phyloP scores from a whole-genome alignment of 2,113 vertebrate species.

The Artemisiospiza belli region DNA sequence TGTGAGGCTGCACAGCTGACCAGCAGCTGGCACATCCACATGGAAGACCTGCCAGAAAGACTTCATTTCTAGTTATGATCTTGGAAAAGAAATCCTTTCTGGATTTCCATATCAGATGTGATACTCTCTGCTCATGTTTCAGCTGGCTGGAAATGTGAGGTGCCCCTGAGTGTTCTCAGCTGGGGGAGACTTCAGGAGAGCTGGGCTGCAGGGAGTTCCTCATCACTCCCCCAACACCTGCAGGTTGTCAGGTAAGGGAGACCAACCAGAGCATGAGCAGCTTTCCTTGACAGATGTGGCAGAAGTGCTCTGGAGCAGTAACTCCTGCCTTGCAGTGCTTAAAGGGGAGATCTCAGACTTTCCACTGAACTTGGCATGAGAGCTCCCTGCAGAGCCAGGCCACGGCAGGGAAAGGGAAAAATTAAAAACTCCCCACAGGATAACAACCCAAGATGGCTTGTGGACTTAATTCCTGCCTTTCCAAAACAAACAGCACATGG shows the following conservation, averaged over 20 bases:
- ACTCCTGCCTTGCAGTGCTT: accelerated
- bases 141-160: not conserved
- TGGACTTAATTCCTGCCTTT: not conserved
- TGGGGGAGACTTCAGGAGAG: not conserved
- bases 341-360: not conserved
- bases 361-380: not conserved
- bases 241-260: not conserved
- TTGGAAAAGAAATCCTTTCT: not conserved
- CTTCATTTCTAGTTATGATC: not conserved
- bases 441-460: not conserved
- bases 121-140: not conserved
- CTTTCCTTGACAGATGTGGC: not conserved
- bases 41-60: not conserved
- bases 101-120: not conserved
- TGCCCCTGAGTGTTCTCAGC: not conserved
- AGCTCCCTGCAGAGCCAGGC: not conserved
- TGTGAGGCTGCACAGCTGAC: not conserved
- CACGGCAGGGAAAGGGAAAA: not conserved
- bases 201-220: not conserved
- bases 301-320: not conserved
- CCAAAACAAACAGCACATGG: not conserved
- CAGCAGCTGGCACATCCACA: not conserved
- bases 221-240: not conserved
- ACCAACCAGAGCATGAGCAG: not conserved
- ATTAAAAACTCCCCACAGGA: not conserved